A percentile compares a stretch with the other conserved stretches of the same genome.
Conservation (phyloP, 1,140 invertebrate genomes). For the Daktulosphaira vitifoliae region DNA sequence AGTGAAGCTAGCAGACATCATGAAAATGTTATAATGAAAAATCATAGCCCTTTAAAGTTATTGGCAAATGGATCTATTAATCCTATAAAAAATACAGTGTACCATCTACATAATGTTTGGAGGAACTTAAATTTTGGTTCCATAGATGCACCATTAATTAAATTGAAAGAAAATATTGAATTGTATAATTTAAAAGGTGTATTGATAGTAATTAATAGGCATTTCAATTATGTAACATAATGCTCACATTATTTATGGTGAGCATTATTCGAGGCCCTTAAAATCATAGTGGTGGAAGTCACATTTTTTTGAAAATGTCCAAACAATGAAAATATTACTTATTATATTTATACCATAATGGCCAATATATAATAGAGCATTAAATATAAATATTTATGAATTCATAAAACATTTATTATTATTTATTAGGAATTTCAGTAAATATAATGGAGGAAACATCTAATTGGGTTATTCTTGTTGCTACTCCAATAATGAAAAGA, state of each 20-base stretch:
- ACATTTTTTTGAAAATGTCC: too few relatives aligned
- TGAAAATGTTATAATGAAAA: conserved; percentile 7
- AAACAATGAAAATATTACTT: too few relatives aligned
- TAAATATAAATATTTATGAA: too few relatives aligned
- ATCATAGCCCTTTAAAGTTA: not conserved
- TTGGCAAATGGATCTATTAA: conserved; percentile 1
- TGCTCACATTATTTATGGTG: not conserved
- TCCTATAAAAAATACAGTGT: conserved; percentile 4
- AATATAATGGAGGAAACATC: not conserved
- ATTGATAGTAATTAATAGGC: conserved; percentile 4
- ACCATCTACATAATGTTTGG: conserved; percentile 4
- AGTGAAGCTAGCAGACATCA: conserved; percentile 3
- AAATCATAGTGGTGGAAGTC: not conserved
- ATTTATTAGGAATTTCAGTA: not conserved
- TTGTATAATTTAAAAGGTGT: not conserved
- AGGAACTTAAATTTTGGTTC: conserved; percentile 7
- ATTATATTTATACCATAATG: too few relatives aligned
- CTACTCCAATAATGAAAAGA: not conserved
- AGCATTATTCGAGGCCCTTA: not conserved
- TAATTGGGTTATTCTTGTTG: not conserved
- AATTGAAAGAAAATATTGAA: conserved; percentile 2
- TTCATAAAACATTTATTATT: not conserved
- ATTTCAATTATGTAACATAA: conserved; percentile 9
- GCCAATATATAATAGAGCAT: too few relatives aligned
- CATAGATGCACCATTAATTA: not conserved